phyloP scores from a whole-genome alignment of 2,888 invertebrate species.

The Oscheius sp. region DNA sequence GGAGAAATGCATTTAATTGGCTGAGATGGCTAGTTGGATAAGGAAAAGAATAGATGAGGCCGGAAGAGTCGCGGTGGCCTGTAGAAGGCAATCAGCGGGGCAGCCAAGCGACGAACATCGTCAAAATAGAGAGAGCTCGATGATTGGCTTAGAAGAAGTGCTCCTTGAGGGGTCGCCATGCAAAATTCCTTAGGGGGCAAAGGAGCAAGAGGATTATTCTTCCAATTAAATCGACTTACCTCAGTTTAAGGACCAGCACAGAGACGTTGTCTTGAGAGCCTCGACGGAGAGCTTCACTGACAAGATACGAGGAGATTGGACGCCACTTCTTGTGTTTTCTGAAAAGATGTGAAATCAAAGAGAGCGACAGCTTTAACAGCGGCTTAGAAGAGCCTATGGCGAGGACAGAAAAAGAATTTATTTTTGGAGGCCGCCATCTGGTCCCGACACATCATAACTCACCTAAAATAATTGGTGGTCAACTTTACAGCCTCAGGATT shows the following conservation, averaged over 20 bases:
- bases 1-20: not conserved
- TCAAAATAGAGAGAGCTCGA: slow-evolving; percentile 27
- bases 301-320: slow-evolving; percentile 80
- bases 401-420: no score
- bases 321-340: slow-evolving; percentile 28
- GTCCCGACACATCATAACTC: not conserved
- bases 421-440: no score
- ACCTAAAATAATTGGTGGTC: slow-evolving; percentile 42
- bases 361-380: no score
- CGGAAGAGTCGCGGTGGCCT: not conserved
- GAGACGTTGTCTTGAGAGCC: slow-evolving; percentile 95
- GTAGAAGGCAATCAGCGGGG: slow-evolving; percentile 1
- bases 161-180: slow-evolving; percentile 19
- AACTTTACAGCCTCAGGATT: slow-evolving; percentile 83
- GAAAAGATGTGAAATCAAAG: not conserved
- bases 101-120: slow-evolving; percentile 15
- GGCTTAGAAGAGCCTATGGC: no score
- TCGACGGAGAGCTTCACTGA: slow-evolving; percentile 87
- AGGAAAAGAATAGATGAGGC: not conserved
- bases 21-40: not conserved
- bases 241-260: slow-evolving; percentile 86
- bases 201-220: slow-evolving; percentile 9
- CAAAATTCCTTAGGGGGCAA: slow-evolving; percentile 2
- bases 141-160: slow-evolving; percentile 25
- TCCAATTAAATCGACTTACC: slow-evolving; percentile 15